Base-by-base conservation (phyloP, 2,113 vertebrate genomes). In the Clinocottus analis region DNA sequence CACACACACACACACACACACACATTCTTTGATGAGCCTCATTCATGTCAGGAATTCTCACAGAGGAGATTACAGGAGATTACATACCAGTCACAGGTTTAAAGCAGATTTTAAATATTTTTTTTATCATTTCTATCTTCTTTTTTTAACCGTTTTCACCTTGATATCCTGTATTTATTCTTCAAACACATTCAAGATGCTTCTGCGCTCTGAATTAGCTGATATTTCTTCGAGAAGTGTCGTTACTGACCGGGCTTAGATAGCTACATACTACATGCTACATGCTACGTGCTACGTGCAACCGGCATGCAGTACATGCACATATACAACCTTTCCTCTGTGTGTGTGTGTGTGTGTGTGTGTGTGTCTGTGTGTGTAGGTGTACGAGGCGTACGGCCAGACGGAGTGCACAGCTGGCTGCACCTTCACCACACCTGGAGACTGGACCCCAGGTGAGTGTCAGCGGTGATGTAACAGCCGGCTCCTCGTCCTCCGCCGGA, bases 381-480 rank as follows among this genome's bases (percentile, higher is more conserved):
- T 99, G 56, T 99, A 99, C 45, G 98, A 99, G 93, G 98, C 98
- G 1, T 99, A 99, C 0, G 98, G 98, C 60, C 98, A 99, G 93
- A 99, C 98, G 0, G 98, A 99, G 82, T 99, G 98, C 88, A 99
- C 98, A 13, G 98, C 98, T 27, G 98, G 98, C 51, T 99, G 98
- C 82, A 99, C 98, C 56, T 99, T 95, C 77, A 99, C 98, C 7
- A 99, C 98, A 2, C 98, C 98, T 0, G 98, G 98, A 56, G 98
- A 99, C 93, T 99, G 98, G 98, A 99, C 98, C 1, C 95, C 97
- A 96, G 98, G 98, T 99, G 91, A 87, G 78, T 0, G 0, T 41
- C 13, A 17, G 11, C 2, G 1, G 41, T 75, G 41, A 66, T 53
- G 47, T 41, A 72, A 73, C 23, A 61, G 33, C 53, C 21, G 7